A percentile compares a stretch with the other conserved stretches of the same genome.
Conservation (phyloP, 2,797 vertebrate species). For the Bovichtus diacanthus region DNA sequence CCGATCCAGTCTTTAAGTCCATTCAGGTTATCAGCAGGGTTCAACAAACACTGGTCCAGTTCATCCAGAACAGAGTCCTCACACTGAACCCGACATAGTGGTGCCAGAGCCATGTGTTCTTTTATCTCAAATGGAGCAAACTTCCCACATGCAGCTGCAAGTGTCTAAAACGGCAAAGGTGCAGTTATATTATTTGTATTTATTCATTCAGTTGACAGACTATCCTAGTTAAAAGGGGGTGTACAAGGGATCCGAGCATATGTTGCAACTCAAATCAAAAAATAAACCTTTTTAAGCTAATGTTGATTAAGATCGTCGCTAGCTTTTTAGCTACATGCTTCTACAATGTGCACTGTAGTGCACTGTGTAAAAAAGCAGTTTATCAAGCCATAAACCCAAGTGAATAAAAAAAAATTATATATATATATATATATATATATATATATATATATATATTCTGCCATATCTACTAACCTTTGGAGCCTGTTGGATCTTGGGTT, state of each 20-base stretch:
- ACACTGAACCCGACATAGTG: slow-evolving; percentile 87
- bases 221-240: not conserved
- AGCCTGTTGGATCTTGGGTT: slow-evolving; percentile 92
- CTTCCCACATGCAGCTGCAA: slow-evolving; percentile 95
- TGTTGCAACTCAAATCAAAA: not conserved
- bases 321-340: not conserved
- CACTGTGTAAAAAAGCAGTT: not conserved
- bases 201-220: not conserved
- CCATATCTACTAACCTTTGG: slow-evolving; percentile 89
- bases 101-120: slow-evolving; percentile 94
- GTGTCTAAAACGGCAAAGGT: slow-evolving; percentile 83
- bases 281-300: not conserved
- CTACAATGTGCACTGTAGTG: too few relatives aligned
- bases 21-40: slow-evolving; percentile 72
- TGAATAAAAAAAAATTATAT: not conserved
- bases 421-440: too few relatives aligned
- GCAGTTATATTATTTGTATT: not conserved
- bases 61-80: slow-evolving; percentile 86
- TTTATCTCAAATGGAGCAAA: slow-evolving; percentile 99
- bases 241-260: not conserved
- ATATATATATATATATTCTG: too few relatives aligned
- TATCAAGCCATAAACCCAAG: not conserved
- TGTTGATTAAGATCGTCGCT: not conserved
- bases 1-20: slow-evolving; percentile 88
- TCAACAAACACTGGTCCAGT: slow-evolving; percentile 86